A percentile compares a stretch with the other conserved stretches of the same genome.
Conservation (phyloP, 2,888 invertebrate genomes). For the Dastarcus helophoroides region DNA sequence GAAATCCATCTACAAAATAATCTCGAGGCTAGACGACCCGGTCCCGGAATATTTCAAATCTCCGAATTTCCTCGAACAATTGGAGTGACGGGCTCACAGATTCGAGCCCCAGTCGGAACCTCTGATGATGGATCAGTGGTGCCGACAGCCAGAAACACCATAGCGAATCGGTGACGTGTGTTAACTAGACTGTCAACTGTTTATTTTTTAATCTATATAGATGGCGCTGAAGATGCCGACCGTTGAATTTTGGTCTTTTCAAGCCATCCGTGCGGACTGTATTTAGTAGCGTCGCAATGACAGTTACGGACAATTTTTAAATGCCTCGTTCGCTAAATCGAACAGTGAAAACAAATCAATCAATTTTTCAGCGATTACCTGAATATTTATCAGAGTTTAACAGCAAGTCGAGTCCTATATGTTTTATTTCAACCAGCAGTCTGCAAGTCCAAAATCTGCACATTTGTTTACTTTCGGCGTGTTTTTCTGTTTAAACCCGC, state of each 20-base stretch:
- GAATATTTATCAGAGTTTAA: slow-evolving; percentile 30
- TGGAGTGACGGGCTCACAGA: slow-evolving; percentile 58
- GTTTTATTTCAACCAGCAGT: slow-evolving; percentile 34
- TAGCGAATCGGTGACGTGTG: slow-evolving; percentile 35
- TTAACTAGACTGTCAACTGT: slow-evolving; percentile 32
- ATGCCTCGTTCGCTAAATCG: slow-evolving; percentile 29
- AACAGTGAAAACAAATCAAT: slow-evolving; percentile 36
- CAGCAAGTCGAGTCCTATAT: slow-evolving; percentile 30
- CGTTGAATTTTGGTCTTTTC: slow-evolving; percentile 25
- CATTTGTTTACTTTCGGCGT: slow-evolving; percentile 29
- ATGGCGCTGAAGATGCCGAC: slow-evolving; percentile 30
- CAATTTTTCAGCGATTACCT: slow-evolving; percentile 37
- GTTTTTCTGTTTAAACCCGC: slow-evolving; percentile 26
- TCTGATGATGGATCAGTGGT: slow-evolving; percentile 16
- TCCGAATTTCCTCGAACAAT: slow-evolving; percentile 97
- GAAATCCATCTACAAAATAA: slow-evolving; percentile 99
- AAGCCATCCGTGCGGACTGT: slow-evolving; percentile 20
- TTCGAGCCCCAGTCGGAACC: slow-evolving; percentile 27
- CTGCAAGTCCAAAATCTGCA: slow-evolving; percentile 39
- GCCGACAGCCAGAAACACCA: slow-evolving; percentile 20
- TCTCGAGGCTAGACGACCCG: slow-evolving; percentile 96
- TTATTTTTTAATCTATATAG: slow-evolving; percentile 28
- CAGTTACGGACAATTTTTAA: slow-evolving; percentile 31
- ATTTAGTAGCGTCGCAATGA: slow-evolving; percentile 28
- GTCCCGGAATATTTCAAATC: slow-evolving; percentile 99